Percentiles rank a stretch among this genome's conserved stretches.
phyloP scores from a whole-genome alignment of 2,797 vertebrate species.

The Amazona finschi region DNA sequence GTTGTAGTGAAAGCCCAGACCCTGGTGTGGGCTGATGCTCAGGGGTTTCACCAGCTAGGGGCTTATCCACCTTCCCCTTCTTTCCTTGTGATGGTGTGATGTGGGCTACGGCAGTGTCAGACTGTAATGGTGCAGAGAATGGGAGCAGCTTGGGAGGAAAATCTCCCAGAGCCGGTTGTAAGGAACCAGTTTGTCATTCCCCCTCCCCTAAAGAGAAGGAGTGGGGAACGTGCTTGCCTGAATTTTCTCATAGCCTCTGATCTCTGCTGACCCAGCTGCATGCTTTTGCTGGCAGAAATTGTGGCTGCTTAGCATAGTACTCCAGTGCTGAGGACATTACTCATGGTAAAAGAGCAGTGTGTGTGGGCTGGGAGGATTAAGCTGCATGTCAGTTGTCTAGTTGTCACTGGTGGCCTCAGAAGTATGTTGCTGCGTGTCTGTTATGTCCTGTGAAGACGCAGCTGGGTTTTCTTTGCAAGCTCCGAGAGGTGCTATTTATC shows the following conservation, averaged over 20 bases:
- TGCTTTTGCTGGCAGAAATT: constrained; percentile 37
- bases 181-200: neutral
- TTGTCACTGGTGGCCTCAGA: constrained; percentile 7
- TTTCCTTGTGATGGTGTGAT: neutral
- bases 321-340: neutral
- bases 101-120: neutral
- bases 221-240: neutral
- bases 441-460: neutral
- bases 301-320: neutral
- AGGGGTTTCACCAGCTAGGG: neutral
- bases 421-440: neutral
- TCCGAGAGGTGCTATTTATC: neutral
- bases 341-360: constrained; percentile 20
- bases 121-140: rapidly evolving
- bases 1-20: neutral
- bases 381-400: neutral
- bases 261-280: constrained; percentile 57
- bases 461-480: neutral
- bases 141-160: neutral
- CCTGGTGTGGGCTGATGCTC: neutral
- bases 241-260: constrained; percentile 58
- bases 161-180: neutral
- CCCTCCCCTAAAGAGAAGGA: neutral
- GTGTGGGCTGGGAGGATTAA: constrained; percentile 39
- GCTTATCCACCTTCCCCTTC: neutral